Evolutionary conservation across 2,797 vertebrate species (phyloP).

Genomic region (Rhynchotus rufescens): DNA sequence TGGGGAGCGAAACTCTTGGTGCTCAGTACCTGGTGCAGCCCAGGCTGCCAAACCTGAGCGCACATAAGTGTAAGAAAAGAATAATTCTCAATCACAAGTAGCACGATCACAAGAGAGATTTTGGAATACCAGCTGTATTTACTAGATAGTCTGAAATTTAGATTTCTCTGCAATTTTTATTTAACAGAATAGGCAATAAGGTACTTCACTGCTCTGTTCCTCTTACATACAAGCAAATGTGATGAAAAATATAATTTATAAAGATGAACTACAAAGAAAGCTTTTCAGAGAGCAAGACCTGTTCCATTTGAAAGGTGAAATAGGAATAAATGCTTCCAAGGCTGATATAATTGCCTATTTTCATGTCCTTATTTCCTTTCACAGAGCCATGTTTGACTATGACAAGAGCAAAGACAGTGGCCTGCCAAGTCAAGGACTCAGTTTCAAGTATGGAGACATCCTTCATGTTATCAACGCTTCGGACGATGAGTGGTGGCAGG

Average conservation of each 20-base stretch:
- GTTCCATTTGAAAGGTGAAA: background rate
- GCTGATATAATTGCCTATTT: background rate
- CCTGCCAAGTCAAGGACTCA: conserved; percentile 96
- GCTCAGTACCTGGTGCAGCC: background rate
- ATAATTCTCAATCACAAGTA: background rate
- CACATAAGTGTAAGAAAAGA: background rate
- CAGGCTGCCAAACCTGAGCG: background rate
- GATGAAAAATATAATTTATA: background rate
- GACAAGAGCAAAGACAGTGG: conserved; percentile 96
- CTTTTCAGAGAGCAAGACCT: background rate
- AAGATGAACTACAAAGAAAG: background rate
- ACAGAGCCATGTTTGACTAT: conserved; percentile 96
- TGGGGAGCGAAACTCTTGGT: background rate
- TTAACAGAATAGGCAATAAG: background rate
- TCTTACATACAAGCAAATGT: background rate
- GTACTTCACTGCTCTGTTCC: background rate
- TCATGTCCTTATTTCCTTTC: conserved; percentile 5
- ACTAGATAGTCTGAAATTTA: background rate
- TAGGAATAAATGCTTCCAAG: background rate
- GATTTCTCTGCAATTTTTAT: background rate
- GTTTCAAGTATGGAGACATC: conserved; percentile 96
- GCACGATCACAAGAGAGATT: background rate
- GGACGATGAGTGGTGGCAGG: conserved; percentile 98
- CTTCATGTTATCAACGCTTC: conserved; percentile 97
- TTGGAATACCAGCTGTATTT: background rate